phyloP scores from a whole-genome alignment of 2,888 invertebrate species.

The Syrphus vitripennis region DNA sequence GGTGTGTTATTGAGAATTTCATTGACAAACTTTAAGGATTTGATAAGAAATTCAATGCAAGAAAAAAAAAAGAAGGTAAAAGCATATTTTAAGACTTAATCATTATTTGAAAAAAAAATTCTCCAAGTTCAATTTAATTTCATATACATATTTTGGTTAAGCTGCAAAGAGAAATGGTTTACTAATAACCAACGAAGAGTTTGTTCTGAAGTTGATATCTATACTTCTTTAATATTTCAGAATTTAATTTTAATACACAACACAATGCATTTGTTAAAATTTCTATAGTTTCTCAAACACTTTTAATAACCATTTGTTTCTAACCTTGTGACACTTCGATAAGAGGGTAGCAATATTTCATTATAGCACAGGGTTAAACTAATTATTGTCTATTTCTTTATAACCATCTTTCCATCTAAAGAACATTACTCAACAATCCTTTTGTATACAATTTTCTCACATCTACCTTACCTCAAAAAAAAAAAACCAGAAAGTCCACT shows the following conservation, averaged over 20 bases:
- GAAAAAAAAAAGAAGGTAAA: not conserved
- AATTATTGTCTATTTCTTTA: not conserved
- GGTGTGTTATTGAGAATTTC: constrained; percentile 10
- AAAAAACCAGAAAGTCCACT: not conserved
- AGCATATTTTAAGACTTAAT: not conserved
- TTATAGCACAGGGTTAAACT: not conserved
- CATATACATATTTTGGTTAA: too few relatives aligned
- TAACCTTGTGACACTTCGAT: too few relatives aligned
- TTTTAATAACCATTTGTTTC: not conserved
- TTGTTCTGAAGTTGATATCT: too few relatives aligned
- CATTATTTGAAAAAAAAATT: too few relatives aligned
- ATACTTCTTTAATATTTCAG: too few relatives aligned
- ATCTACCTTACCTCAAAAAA: not conserved
- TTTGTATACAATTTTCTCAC: not conserved
- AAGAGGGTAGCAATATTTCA: not conserved
- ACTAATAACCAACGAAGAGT: too few relatives aligned
- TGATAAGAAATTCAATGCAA: not conserved
- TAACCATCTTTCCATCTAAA: not conserved
- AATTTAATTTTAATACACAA: too few relatives aligned
- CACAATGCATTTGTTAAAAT: too few relatives aligned
- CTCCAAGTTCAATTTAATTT: not conserved
- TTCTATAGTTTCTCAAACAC: too few relatives aligned
- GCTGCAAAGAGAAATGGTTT: too few relatives aligned
- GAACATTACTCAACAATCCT: not conserved
- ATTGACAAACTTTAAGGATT: not conserved